Evolutionary conservation across 2,888 invertebrate species (phyloP).

Genomic region (Torymus tubicola): DNA sequence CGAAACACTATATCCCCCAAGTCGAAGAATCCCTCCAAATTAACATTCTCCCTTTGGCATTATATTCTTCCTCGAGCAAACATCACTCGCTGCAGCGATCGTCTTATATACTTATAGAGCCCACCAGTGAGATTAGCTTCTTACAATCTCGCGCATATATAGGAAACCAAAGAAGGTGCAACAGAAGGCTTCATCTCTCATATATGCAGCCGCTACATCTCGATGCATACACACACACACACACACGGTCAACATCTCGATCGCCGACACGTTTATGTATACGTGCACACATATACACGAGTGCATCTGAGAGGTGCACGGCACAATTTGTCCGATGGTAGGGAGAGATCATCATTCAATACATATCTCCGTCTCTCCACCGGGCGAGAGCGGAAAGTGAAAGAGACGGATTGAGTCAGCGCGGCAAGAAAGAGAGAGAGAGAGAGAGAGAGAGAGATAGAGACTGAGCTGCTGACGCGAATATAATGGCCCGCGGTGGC

Average conservation of each 20-base stretch:
- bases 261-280: neutral
- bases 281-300: too few species aligned
- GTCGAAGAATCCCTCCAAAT: neutral
- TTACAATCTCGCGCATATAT: neutral
- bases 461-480: constrained; percentile 65
- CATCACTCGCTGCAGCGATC: too few species aligned
- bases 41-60: constrained; percentile 9
- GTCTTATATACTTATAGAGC: neutral
- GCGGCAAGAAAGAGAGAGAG: neutral
- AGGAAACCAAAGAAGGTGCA: neutral
- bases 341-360: constrained; percentile 44
- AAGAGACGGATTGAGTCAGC: constrained; percentile 54
- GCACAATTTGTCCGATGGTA: constrained; percentile 38
- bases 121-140: constrained; percentile 27
- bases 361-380: constrained; percentile 4
- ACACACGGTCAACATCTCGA: neutral
- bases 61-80: too few species aligned
- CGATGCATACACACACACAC: too few species aligned
- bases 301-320: neutral
- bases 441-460: too few species aligned
- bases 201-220: neutral
- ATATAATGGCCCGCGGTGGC: constrained; percentile 70
- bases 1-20: too few species aligned
- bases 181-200: neutral
- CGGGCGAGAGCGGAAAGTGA: constrained; percentile 33